Percentiles rank a stretch among this genome's conserved stretches.
phyloP scores from a whole-genome alignment of 1,140 invertebrate species.

The Philopotamus ludificatus region DNA sequence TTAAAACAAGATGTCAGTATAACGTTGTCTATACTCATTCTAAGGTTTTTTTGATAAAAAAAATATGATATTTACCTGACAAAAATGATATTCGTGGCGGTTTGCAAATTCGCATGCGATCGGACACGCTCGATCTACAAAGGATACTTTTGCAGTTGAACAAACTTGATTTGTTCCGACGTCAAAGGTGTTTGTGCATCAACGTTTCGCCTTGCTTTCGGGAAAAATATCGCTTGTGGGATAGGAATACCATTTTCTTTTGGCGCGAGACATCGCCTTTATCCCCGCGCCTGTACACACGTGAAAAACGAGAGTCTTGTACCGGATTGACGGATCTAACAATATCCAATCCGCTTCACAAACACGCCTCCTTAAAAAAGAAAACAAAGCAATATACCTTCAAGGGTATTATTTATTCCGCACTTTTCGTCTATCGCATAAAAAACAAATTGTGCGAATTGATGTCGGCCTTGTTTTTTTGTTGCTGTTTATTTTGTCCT shows the following conservation, averaged over 20 bases:
- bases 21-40: too few relatives aligned
- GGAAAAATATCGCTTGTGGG: constrained; percentile 21
- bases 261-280: not conserved
- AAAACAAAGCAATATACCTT: not conserved
- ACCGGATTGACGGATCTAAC: constrained; percentile 23
- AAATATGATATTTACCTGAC: not conserved
- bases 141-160: constrained; percentile 11
- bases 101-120: not conserved
- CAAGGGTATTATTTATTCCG: not conserved
- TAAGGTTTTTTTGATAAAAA: too few relatives aligned
- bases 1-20: too few relatives aligned
- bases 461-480: too few relatives aligned
- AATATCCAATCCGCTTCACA: constrained; percentile 19
- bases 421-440: too few relatives aligned
- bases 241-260: not conserved
- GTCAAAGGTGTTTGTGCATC: constrained; percentile 28
- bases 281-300: not conserved
- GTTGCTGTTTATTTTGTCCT: too few relatives aligned
- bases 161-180: constrained; percentile 28
- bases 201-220: constrained; percentile 17
- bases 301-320: constrained; percentile 12
- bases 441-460: too few relatives aligned
- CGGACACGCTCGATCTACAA: constrained; percentile 7
- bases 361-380: not conserved
- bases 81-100: not conserved